A percentile compares a stretch with the other conserved stretches of the same genome.
phyloP scores from a whole-genome alignment of 2,888 invertebrate species.

The Julus scandinavius region DNA sequence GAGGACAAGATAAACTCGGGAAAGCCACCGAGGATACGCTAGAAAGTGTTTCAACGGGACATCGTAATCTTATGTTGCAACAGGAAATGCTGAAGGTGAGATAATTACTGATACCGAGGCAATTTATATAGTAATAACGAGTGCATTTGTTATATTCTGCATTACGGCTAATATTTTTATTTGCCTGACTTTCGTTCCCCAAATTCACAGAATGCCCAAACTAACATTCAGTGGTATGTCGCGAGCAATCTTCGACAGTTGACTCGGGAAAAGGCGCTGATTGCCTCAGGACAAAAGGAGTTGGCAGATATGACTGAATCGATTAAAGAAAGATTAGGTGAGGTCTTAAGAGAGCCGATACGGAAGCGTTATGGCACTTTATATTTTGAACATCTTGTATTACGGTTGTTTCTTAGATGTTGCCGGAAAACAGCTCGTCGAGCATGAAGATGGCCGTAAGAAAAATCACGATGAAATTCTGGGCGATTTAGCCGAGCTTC shows the following conservation, averaged over 20 bases:
- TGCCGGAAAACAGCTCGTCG: conserved; percentile 68
- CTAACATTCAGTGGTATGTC: conserved; percentile 68
- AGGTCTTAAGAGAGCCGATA: conserved; percentile 50
- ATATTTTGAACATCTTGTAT: background rate
- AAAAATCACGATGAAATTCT: conserved; percentile 71
- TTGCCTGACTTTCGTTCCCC: background rate
- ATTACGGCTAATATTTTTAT: no score
- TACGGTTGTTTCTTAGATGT: conserved; percentile 64
- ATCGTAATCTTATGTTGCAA: conserved; percentile 68
- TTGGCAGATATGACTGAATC: conserved; percentile 70
- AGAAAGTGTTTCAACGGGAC: conserved; percentile 67
- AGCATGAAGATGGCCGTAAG: conserved; percentile 69
- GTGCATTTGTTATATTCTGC: no score
- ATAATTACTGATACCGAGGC: background rate
- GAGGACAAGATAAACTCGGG: conserved; percentile 68
- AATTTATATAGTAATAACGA: no score
- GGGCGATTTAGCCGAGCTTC: conserved; percentile 70
- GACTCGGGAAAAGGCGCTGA: conserved; percentile 72
- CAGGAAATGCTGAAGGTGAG: conserved; percentile 66
- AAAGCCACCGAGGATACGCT: conserved; percentile 67
- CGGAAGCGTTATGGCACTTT: background rate
- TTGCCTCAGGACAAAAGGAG: conserved; percentile 71
- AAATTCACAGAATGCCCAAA: conserved; percentile 60
- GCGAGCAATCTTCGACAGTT: conserved; percentile 71
- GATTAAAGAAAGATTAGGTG: conserved; percentile 71